phyloP scores from a whole-genome alignment of 35 echinoderm and acorn worm genomes.

The Strongylocentrotus purpuratus region DNA sequence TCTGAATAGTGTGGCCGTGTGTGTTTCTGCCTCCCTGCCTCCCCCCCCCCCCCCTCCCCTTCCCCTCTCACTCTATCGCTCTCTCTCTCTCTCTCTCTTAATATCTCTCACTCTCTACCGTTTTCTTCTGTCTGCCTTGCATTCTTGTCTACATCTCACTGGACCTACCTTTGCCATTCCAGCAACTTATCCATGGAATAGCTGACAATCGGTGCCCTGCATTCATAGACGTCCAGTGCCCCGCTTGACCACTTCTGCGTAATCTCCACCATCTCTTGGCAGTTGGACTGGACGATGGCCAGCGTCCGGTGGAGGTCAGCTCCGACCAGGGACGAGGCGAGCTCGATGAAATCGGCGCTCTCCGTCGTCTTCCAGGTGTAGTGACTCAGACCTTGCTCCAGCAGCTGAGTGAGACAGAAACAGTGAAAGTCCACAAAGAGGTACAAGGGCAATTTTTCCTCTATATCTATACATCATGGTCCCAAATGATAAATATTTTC shows the following conservation, averaged over 20 bases:
- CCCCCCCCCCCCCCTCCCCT: no score
- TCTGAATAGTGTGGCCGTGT: no score
- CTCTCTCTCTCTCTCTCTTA: no score
- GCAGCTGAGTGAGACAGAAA: conserved; percentile 54
- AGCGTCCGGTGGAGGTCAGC: conserved; percentile 93
- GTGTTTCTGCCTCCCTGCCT: no score
- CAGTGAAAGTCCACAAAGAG: not conserved
- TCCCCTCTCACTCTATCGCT: no score
- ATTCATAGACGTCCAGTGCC: conserved; percentile 86
- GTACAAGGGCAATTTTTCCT: no score
- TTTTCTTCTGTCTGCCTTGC: no score
- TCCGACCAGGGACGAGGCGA: conserved; percentile 89
- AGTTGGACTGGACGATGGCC: conserved; percentile 95
- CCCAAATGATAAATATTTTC: no score
- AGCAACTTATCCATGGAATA: conserved; percentile 87
- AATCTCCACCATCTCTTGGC: conserved; percentile 93
- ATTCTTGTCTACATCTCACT: not conserved
- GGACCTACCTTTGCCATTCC: conserved; percentile 79
- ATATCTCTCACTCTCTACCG: no score
- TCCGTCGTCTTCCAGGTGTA: conserved; percentile 99
- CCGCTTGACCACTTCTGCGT: conserved; percentile 90
- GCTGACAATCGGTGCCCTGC: conserved; percentile 64
- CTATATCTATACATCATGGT: no score
- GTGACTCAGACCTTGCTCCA: conserved; percentile 95
- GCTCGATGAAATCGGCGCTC: conserved; percentile 97